Evolutionary conservation across 2,888 invertebrate species (phyloP).

Genomic region (Megalurothrips usitatus): DNA sequence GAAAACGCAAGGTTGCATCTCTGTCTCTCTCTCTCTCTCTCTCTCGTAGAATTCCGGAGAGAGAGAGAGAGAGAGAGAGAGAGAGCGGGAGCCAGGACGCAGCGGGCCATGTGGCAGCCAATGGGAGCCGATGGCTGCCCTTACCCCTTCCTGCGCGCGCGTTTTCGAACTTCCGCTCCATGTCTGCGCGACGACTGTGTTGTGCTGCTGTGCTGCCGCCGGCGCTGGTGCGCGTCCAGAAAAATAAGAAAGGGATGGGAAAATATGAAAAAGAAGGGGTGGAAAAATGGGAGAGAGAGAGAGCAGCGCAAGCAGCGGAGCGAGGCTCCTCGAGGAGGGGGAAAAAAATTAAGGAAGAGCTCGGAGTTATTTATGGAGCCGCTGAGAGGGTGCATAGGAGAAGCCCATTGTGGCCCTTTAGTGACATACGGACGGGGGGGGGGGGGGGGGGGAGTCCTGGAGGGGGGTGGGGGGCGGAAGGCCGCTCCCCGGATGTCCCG

Average conservation of each 20-base stretch:
- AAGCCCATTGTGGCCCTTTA: slow-evolving; percentile 8
- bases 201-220: background rate
- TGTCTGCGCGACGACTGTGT: background rate
- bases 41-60: background rate
- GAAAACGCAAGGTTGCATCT: background rate
- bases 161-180: background rate
- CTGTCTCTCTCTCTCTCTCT: background rate
- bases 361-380: slow-evolving; percentile 10
- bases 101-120: background rate
- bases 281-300: background rate
- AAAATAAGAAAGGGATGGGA: background rate
- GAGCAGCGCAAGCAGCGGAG: background rate
- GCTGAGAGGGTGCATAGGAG: slow-evolving; percentile 5
- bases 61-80: background rate
- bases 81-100: too few relatives aligned
- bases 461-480: background rate
- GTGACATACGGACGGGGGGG: slow-evolving; percentile 1
- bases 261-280: background rate
- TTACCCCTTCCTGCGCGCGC: background rate
- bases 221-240: slow-evolving; percentile 1
- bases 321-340: background rate
- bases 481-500: background rate
- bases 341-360: slow-evolving; percentile 17
- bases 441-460: background rate
- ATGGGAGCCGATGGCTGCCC: background rate